These are phyloP conservation scores for Tipula confusa DNA, from an alignment of 2,888 invertebrate genomes.

Conservation along the genomic window DNA sequence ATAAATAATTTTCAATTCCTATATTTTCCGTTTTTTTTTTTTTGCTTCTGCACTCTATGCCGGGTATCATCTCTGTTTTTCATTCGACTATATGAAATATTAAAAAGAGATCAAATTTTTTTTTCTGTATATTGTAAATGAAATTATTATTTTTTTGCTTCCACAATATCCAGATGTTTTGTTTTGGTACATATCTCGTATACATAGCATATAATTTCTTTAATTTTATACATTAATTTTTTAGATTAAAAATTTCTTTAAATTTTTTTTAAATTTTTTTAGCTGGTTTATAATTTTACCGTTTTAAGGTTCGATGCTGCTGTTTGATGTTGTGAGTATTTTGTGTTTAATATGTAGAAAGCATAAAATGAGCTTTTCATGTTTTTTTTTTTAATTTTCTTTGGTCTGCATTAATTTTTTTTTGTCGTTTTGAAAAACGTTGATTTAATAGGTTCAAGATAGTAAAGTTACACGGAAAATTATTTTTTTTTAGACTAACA, in stretches of 20 bases:
- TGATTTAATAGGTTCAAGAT: too few relatives aligned
- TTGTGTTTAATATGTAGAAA: too few relatives aligned
- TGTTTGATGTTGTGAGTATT: neutral
- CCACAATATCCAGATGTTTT: neutral
- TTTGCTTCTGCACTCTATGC: neutral
- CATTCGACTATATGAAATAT: neutral
- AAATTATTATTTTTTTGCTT: neutral
- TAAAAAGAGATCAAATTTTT: conserved; percentile 21
- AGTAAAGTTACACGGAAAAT: too few relatives aligned
- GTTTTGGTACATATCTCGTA: neutral
- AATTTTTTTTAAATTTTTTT: neutral
- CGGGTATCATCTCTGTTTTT: neutral
- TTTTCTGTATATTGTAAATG: neutral
- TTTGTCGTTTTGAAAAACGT: too few relatives aligned
- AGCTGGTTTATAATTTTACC: neutral
- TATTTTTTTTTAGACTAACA: too few relatives aligned
- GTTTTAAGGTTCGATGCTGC: neutral
- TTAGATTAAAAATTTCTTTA: too few relatives aligned
- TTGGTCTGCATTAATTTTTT: too few relatives aligned
- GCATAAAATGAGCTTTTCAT: too few relatives aligned
- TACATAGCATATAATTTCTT: neutral
- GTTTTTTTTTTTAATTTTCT: too few relatives aligned
- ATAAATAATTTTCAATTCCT: neutral
- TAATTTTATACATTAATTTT: conserved; percentile 25
- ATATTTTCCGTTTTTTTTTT: too few relatives aligned